These are phyloP conservation scores for Drosophila limbata DNA, from an alignment of 2,888 invertebrate species.

Conservation along the genomic window DNA sequence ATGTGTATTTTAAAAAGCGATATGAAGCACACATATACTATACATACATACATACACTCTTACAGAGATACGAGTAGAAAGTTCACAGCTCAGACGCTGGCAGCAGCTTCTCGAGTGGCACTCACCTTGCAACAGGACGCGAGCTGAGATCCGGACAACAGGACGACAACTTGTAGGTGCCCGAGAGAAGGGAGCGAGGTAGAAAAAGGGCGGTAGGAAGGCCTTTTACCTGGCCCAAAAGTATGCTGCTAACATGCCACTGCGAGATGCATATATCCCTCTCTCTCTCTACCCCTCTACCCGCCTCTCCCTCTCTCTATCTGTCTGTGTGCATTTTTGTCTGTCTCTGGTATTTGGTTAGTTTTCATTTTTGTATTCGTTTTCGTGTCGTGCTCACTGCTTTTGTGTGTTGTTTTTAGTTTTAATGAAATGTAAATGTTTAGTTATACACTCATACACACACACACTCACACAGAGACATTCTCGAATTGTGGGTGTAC, in stretches of 20 bases:
- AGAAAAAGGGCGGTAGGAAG: constrained; percentile 1
- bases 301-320: background rate
- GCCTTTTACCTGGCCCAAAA: constrained; percentile 63
- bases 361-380: constrained; percentile 65
- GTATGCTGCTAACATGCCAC: constrained; percentile 64
- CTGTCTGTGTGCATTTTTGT: constrained; percentile 18
- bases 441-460: constrained; percentile 66
- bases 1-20: constrained; percentile 68
- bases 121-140: constrained; percentile 66
- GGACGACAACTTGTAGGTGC: constrained; percentile 38
- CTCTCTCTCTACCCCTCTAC: background rate
- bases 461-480: constrained; percentile 5
- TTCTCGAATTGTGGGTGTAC: constrained; percentile 29
- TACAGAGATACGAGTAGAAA: constrained; percentile 11
- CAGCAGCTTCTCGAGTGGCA: constrained; percentile 74
- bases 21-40: constrained; percentile 48
- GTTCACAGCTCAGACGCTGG: constrained; percentile 37
- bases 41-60: constrained; percentile 16
- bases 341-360: constrained; percentile 65
- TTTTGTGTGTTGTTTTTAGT: constrained; percentile 77
- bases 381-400: constrained; percentile 73
- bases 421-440: constrained; percentile 80
- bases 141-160: constrained; percentile 55
- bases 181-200: background rate
- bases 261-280: constrained; percentile 19